These are phyloP conservation scores for Penaeus chinensis DNA, from an alignment of 1,140 invertebrate genomes.

Conservation along the genomic window DNA sequence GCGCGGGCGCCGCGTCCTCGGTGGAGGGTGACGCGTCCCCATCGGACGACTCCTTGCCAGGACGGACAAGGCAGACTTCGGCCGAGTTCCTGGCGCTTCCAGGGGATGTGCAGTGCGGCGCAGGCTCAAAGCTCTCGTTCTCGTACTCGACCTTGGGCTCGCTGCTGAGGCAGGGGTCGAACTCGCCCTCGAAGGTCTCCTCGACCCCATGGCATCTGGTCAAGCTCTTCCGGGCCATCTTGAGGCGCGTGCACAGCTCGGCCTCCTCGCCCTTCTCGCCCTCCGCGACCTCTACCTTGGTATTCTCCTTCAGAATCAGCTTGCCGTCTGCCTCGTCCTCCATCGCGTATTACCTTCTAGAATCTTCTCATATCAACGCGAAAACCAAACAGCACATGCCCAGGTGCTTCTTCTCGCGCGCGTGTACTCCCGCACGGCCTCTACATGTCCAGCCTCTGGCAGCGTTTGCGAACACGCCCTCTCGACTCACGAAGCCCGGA, in stretches of 20 bases:
- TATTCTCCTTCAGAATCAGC: constrained; percentile 43
- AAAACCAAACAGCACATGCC: neutral
- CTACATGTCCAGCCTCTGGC: too few relatives aligned
- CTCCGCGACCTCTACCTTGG: constrained; percentile 29
- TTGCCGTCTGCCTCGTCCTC: constrained; percentile 46
- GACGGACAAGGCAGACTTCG: neutral
- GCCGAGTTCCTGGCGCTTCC: neutral
- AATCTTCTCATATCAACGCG: neutral
- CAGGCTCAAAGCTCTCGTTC: constrained; percentile 33
- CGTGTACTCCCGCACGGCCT: too few relatives aligned
- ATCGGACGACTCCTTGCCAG: neutral
- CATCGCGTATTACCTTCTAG: constrained; percentile 22
- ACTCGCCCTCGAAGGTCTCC: constrained; percentile 47
- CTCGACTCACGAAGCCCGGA: too few relatives aligned
- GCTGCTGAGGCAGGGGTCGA: constrained; percentile 27
- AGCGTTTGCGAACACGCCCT: too few relatives aligned
- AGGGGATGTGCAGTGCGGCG: neutral
- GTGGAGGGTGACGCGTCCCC: neutral
- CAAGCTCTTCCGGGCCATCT: constrained; percentile 48
- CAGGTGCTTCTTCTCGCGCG: neutral
- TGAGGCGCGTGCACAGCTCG: constrained; percentile 47
- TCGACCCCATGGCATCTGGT: constrained; percentile 43
- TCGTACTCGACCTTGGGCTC: constrained; percentile 15
- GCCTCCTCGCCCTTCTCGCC: neutral
- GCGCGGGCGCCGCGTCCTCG: neutral